These are phyloP conservation scores for Bubo bubo DNA, from an alignment of 2,113 vertebrate genomes.

Conservation along the genomic window DNA sequence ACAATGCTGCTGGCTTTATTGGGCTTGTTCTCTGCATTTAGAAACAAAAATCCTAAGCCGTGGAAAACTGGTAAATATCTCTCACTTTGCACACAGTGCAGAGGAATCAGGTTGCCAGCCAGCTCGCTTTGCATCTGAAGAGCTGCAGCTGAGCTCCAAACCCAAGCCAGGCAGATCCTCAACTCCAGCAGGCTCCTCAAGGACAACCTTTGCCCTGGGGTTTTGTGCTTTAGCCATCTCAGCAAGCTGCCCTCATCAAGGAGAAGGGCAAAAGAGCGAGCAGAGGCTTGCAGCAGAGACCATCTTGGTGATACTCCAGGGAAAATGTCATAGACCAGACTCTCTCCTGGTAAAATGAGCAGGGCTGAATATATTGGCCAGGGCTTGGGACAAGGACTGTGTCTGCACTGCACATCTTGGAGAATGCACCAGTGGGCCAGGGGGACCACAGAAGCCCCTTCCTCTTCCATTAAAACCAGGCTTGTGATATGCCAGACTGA, in stretches of 20 bases:
- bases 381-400: neutral
- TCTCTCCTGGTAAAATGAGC: neutral
- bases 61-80: neutral
- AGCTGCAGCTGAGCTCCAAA: neutral
- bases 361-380: neutral
- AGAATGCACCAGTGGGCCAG: neutral
- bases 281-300: neutral
- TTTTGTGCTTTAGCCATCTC: neutral
- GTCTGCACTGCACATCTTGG: no score
- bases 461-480: no score
- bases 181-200: neutral
- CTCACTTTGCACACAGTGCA: neutral
- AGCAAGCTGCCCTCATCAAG: neutral
- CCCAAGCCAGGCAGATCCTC: neutral
- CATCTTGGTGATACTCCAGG: fast-evolving
- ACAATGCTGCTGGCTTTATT: neutral
- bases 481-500: neutral
- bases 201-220: neutral
- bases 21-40: neutral
- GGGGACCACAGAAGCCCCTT: neutral
- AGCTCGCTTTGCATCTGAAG: neutral
- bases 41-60: neutral
- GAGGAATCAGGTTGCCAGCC: neutral
- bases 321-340: neutral
- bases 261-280: neutral